phyloP scores from a whole-genome alignment of 2,113 vertebrate genomes.

The Antennarius striatus region DNA sequence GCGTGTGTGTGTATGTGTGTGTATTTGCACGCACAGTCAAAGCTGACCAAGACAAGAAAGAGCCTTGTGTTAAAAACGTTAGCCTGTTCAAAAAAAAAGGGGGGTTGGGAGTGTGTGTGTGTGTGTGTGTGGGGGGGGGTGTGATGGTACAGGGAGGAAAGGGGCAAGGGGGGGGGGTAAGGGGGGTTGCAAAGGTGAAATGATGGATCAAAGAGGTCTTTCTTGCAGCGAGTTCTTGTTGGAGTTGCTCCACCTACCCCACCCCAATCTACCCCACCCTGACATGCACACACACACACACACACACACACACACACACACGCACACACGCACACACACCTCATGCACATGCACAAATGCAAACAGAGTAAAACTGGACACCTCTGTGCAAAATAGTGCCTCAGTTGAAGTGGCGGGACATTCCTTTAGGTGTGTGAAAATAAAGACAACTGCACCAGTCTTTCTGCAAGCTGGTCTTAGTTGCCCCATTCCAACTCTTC shows the following conservation, averaged over 20 bases:
- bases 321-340: conserved; percentile 21
- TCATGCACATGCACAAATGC: conserved; percentile 39
- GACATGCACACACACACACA: conserved; percentile 23
- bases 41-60: conserved; percentile 86
- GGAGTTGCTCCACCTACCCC: conserved; percentile 35
- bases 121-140: too few species aligned
- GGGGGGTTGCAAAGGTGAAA: conserved; percentile 66
- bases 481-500: conserved; percentile 20
- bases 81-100: conserved; percentile 74
- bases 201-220: conserved; percentile 79
- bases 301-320: conserved; percentile 34
- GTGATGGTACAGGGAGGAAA: conserved; percentile 25
- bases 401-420: conserved; percentile 8
- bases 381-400: conserved; percentile 17
- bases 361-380: conserved; percentile 48
- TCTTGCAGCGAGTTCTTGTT: conserved; percentile 72
- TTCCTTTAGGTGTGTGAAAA: conserved; percentile 40
- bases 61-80: conserved; percentile 83
- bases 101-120: too few species aligned
- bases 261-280: not conserved
- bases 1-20: too few species aligned
- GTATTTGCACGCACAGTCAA: conserved; percentile 45
- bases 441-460: conserved; percentile 18
- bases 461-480: conserved; percentile 34
- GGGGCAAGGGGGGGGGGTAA: conserved; percentile 38